Evolutionary conservation across 2,797 vertebrate genomes (phyloP).

Genomic region (Betta splendens): DNA sequence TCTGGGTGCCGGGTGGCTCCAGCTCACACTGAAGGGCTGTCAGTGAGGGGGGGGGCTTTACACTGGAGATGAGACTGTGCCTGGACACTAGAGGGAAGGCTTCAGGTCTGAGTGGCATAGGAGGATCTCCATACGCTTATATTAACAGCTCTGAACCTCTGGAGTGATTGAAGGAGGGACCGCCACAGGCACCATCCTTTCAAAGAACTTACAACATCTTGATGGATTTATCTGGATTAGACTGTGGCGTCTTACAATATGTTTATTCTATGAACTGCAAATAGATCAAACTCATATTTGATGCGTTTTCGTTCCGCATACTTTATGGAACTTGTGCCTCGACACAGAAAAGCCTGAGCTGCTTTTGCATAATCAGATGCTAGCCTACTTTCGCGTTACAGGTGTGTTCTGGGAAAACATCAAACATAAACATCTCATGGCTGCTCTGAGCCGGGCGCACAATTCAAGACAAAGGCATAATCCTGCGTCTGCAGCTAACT

Average conservation of each 20-base stretch:
- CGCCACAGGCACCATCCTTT: background rate
- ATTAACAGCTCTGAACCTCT: slow-evolving; percentile 43
- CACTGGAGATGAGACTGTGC: slow-evolving; percentile 32
- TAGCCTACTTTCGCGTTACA: slow-evolving; percentile 60
- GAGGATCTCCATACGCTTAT: slow-evolving; percentile 32
- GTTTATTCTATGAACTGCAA: slow-evolving; percentile 9
- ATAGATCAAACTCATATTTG: slow-evolving; percentile 24
- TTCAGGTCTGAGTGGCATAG: slow-evolving; percentile 31
- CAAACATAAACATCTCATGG: slow-evolving; percentile 50
- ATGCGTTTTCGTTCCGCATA: background rate
- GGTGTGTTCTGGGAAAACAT: slow-evolving; percentile 54
- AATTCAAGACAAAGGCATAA: slow-evolving; percentile 51
- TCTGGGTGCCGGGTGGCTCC: slow-evolving; percentile 44
- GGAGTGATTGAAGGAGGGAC: slow-evolving; percentile 9
- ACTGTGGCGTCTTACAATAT: slow-evolving; percentile 13
- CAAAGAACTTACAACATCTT: slow-evolving; percentile 5
- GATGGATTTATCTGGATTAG: too few relatives aligned
- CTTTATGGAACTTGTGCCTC: background rate
- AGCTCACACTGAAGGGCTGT: slow-evolving; percentile 46
- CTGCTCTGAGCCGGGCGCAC: slow-evolving; percentile 21
- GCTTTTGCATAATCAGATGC: slow-evolving; percentile 54
- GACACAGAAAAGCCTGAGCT: slow-evolving; percentile 9
- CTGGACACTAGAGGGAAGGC: slow-evolving; percentile 24
- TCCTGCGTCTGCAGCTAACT: slow-evolving; percentile 48
- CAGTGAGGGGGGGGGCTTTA: slow-evolving; percentile 19